Evolutionary conservation across 1,140 invertebrate species (phyloP), one percentile per base, ranked within the genome.

Genomic region (Cecropterus lyciades): DNA sequence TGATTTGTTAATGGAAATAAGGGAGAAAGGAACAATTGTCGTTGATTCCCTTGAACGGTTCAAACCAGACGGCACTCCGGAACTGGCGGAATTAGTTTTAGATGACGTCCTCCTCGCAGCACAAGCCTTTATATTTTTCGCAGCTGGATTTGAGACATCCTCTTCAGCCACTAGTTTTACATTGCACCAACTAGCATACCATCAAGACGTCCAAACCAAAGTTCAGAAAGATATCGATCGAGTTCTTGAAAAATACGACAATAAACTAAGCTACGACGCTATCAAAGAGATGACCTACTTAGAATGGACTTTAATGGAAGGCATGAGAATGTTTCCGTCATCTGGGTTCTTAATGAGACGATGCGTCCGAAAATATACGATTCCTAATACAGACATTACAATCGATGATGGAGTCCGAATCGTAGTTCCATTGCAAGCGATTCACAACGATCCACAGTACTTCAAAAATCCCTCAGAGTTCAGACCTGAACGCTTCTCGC

Each of bases 121-220:
- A 7, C 94, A 95, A 70, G 85, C 91, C 6, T 87, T 95, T 40
- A 68, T 94, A 0, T 95, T 95, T 78, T 92, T 95, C 49, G 70
- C 94, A 4, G 94, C 93, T 13, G 84, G 82, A 49, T 92, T 95
- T 77, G 95, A 96, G 53, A 95, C 95, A 0, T 94, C 94, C 0
- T 93, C 94, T 0, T 93, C 91, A 0, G 82, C 93, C 0, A 87
- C 95, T 3, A 87, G 92, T 15, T 94, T 90, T 65, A 82, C 92
- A 0, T 60, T 93, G 1, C 94, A 94, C 69, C 85, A 93, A 66
- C 83, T 96, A 10, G 93, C 94, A 0, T 75, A 82, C 14, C 83
- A 95, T 76, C 92, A 89, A 1, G 92, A 94, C 0, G 82, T 94
- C 9, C 95, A 96, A 74, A 81, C 92, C 0, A 92, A 89, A 74